Evolutionary conservation across 2,888 invertebrate species (phyloP), one percentile per base, ranked within the genome.

Genomic region (Cryptocheilus praepositus): DNA sequence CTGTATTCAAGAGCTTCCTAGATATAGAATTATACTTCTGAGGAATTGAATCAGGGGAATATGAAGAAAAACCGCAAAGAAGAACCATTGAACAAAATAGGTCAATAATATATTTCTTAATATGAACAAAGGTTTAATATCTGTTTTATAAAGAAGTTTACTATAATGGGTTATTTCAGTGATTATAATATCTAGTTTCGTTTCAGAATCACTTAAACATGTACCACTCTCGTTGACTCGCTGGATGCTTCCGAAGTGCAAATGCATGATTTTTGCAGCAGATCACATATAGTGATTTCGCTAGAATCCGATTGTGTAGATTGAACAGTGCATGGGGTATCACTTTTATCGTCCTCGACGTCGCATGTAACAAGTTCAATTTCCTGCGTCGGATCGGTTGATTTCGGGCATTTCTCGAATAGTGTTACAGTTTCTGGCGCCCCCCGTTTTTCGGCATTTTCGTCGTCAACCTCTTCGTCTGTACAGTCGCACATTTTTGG

Each of bases 401-500:
- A 5, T 25, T 49, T 51, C 13, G 43, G 19, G 52, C 74, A 77
- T 64, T 74, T 77, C 59, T 56, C 45, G 15, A 77, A 81, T 22
- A 78, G 61, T 4, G 71, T 78, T 45, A 73, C 61, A n/a, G 72
- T 76, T 56, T 77, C 69, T n/a, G 70, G 58, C 0, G 0, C 22
- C 0, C 5, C 8, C 46, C 45, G 25, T 5, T 36, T 7, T 4
- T 11, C 11, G 36, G 25, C 25, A 25, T 2, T 1, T 11, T 36
- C 4, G 7, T 36, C 36, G 36, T 8, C 11, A 36, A 7, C 11
- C 1, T 67, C 21, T 0, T 72, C 36, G 18, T 28, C 44, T 0
- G 68, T 18, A 28, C 83, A 81, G 52, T 83, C 81, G 61, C 83
- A 83, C 83, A 83, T 83, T 49, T 36, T 60, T 11, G 11, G 28